These are phyloP conservation scores for Acanthochromis polyacanthus DNA, from an alignment of 2,113 vertebrate genomes.

Conservation along the genomic window DNA sequence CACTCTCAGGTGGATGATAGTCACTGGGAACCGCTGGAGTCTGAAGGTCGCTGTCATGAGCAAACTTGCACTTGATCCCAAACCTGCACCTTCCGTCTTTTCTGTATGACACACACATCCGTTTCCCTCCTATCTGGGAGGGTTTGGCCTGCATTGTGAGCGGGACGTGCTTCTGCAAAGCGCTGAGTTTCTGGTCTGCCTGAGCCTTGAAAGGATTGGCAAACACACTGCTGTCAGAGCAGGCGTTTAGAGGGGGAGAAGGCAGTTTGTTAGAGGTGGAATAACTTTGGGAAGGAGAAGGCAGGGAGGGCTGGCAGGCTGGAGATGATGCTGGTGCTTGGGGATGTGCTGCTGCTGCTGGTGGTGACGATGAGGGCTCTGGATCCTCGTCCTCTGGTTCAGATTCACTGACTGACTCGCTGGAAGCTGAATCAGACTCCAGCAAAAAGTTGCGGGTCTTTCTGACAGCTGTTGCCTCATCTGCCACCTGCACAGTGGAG, in stretches of 20 bases:
- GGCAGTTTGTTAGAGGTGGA: slow-evolving; percentile 72
- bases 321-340: neutral
- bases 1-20: neutral
- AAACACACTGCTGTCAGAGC: slow-evolving; percentile 82
- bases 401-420: slow-evolving; percentile 81
- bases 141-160: slow-evolving; percentile 83
- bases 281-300: neutral
- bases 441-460: slow-evolving; percentile 80
- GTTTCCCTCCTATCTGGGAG: slow-evolving; percentile 81
- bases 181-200: slow-evolving; percentile 80
- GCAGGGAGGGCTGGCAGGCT: neutral
- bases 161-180: slow-evolving; percentile 86
- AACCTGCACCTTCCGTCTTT: slow-evolving; percentile 86
- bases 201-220: slow-evolving; percentile 85
- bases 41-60: slow-evolving; percentile 87
- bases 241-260: slow-evolving; percentile 72
- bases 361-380: neutral
- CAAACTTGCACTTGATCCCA: slow-evolving; percentile 87
- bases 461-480: slow-evolving; percentile 6
- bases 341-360: neutral
- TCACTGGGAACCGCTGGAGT: slow-evolving; percentile 36
- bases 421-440: slow-evolving; percentile 78
- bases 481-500: neutral
- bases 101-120: slow-evolving; percentile 84
- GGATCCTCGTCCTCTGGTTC: slow-evolving; percentile 50